Evolutionary conservation across 2,797 vertebrate genomes (phyloP), one percentile per base, ranked within the genome.

Genomic region (Tauraco hartlaubi): DNA sequence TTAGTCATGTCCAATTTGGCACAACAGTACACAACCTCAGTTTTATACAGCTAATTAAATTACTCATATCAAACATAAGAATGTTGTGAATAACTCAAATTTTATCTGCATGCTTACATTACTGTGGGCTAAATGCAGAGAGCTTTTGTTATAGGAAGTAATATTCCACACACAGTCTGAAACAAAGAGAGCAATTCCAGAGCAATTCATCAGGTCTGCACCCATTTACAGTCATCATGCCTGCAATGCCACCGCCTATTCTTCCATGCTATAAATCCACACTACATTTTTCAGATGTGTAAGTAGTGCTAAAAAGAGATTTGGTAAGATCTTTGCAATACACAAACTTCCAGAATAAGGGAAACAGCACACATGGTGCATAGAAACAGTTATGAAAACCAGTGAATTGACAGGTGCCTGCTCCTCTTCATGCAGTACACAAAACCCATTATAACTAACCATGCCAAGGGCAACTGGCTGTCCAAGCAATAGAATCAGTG

Each of bases 31-130:
- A 0, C 22, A 51, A 89, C 29, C 73, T 79, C 39, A 26, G n/a
- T 85, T 73, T 85, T 73, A 64, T 43, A 72, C 35, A 85, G 78
- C 80, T 91, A 75, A 90, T 91, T 80, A 79, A 75, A 85, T 89
- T 68, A 85, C 21, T 88, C 4, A 5, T 74, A 90, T 71, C 33
- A 87, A 94, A 69, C 59, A 91, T 92, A 91, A 68, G 77, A 88
- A 55, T 59, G 62, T 28, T 86, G 73, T 56, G 41, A 92, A 61
- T 64, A 94, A 88, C 43, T 85, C 15, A 16, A 64, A 44, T 85
- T 78, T 88, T 91, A 83, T 83, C 73, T 92, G n/a, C 0, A 1
- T 80, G 41, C 39, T 85, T 83, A 37, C 37, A 49, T 78, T 88
- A 62, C 51, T 72, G 44, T 25, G 18, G 64, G n/a, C 11, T 83